These are phyloP conservation scores for Drosophila demipolita DNA, from an alignment of 2,888 invertebrate species.

Conservation along the genomic window DNA sequence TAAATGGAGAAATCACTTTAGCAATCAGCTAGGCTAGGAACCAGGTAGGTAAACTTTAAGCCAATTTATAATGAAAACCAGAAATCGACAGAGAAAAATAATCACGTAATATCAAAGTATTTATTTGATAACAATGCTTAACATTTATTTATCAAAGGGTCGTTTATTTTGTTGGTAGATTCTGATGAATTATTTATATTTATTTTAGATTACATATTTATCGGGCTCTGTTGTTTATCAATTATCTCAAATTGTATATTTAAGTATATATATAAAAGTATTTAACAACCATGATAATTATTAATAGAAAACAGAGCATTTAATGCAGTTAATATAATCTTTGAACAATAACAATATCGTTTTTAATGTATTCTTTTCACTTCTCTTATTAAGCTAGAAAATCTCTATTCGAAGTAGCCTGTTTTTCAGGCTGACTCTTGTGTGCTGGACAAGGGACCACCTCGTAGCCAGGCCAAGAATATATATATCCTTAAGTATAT, in stretches of 20 bases:
- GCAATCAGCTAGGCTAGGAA: neutral
- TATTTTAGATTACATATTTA: neutral
- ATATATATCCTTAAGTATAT: neutral
- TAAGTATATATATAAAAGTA: too few species aligned
- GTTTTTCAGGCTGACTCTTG: neutral
- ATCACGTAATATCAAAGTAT: neutral
- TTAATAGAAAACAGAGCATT: neutral
- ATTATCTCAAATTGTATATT: too few species aligned
- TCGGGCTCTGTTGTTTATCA: too few species aligned
- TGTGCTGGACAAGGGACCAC: slow-evolving; percentile 54
- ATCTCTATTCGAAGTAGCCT: neutral
- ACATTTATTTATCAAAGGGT: neutral
- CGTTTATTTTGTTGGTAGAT: neutral
- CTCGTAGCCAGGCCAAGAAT: slow-evolving; percentile 43
- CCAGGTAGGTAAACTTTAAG: neutral
- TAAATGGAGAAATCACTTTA: slow-evolving; percentile 3
- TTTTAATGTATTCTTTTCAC: neutral
- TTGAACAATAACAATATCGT: neutral
- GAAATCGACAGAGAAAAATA: neutral
- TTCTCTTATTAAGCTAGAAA: neutral
- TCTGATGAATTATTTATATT: neutral
- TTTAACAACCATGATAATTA: neutral
- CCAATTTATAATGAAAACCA: slow-evolving; percentile 1
- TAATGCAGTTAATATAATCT: too few species aligned
- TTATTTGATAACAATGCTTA: neutral